These are phyloP conservation scores for Meles meles DNA, from an alignment of 2,113 vertebrate species.

Conservation along the genomic window DNA sequence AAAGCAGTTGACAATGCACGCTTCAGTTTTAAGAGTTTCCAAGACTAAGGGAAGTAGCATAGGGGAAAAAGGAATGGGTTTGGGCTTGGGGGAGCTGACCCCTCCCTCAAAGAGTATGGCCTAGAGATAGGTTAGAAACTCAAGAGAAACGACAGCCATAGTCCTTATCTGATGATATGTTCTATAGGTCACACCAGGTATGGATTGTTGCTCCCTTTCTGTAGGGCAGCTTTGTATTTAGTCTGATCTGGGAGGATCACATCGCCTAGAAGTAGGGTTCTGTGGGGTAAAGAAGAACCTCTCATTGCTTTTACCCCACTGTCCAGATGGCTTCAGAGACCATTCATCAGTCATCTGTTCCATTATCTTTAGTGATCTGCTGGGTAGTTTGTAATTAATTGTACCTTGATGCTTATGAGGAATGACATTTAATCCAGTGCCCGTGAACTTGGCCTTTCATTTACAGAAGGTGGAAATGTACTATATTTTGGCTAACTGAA, in stretches of 20 bases:
- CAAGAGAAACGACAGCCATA: background rate
- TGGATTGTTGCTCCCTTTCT: background rate
- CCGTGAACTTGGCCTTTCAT: background rate
- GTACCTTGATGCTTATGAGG: conserved; percentile 5
- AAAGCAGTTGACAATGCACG: background rate
- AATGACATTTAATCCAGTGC: background rate
- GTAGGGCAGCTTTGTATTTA: background rate
- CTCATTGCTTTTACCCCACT: no score
- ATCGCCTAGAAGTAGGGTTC: background rate
- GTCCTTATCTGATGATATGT: background rate
- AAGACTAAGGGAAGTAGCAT: background rate
- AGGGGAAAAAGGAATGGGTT: background rate
- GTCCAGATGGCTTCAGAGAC: background rate
- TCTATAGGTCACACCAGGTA: background rate
- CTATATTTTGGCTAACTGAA: no score
- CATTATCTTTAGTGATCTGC: background rate
- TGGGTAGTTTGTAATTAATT: background rate
- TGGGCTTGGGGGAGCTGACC: background rate
- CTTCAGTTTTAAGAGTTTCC: background rate
- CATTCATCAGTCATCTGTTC: background rate
- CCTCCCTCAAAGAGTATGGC: background rate
- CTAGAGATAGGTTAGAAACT: background rate
- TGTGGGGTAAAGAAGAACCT: background rate
- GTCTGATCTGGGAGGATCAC: background rate
- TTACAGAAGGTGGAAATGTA: background rate